Evolutionary conservation across 2,113 vertebrate species (phyloP).

Genomic region (Formicarius rufipectus): DNA sequence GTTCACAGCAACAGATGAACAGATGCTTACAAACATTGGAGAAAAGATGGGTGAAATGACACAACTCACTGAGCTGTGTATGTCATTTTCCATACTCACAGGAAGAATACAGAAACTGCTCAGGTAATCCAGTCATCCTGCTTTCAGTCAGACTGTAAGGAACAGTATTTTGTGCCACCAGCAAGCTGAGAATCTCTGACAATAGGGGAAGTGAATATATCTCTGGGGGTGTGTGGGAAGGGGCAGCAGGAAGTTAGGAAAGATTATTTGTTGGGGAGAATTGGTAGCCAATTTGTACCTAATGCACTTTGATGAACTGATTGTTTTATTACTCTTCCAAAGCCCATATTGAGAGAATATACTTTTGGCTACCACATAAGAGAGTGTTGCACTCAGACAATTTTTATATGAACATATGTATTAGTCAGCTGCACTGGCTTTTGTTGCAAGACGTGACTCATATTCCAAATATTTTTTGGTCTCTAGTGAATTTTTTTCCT

Average conservation of each 20-base stretch:
- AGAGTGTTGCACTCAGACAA: neutral
- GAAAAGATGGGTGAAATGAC: conserved; percentile 80
- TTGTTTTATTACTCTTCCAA: neutral
- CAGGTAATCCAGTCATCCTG: conserved; percentile 70
- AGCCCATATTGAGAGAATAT: neutral
- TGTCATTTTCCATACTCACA: conserved; percentile 89
- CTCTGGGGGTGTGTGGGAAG: neutral
- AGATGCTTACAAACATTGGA: conserved; percentile 77
- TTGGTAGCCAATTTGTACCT: neutral
- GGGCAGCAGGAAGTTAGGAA: neutral
- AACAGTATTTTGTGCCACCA: neutral
- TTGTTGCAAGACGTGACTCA: neutral
- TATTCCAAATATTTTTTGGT: neutral
- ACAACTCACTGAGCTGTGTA: conserved; percentile 81
- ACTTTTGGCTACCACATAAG: neutral
- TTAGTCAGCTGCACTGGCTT: neutral
- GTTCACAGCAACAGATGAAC: conserved; percentile 66
- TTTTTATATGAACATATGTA: neutral
- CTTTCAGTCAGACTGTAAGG: neutral
- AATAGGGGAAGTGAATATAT: neutral
- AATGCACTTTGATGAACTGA: neutral
- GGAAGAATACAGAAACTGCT: conserved; percentile 86
- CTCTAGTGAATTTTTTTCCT: neutral
- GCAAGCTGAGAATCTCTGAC: neutral
- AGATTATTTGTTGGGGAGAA: neutral